These are phyloP conservation scores for Mimachlamys varia DNA, from an alignment of 2,888 invertebrate species.

Conservation along the genomic window DNA sequence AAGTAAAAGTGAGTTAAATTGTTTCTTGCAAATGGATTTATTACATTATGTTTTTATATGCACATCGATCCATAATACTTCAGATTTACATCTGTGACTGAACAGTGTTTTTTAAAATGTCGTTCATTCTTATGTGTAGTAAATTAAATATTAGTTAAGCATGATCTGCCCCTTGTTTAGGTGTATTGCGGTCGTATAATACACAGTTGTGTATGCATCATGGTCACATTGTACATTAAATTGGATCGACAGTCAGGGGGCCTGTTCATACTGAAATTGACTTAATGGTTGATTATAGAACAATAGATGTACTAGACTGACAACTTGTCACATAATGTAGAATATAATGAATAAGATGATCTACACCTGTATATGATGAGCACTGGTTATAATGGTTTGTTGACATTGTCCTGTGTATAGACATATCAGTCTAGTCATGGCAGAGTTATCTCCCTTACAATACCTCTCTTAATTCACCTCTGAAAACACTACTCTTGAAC, in stretches of 20 bases:
- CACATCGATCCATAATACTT: no score
- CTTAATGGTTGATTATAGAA: background rate
- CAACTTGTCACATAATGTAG: background rate
- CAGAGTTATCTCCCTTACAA: background rate
- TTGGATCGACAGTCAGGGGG: background rate
- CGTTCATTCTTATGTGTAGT: no score
- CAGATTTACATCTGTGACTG: no score
- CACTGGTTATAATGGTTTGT: background rate
- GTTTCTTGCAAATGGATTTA: no score
- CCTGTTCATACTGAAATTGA: background rate
- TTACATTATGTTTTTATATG: no score
- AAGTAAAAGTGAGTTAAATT: no score
- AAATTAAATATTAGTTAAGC: background rate
- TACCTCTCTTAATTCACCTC: background rate
- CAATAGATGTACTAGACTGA: background rate
- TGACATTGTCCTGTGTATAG: background rate
- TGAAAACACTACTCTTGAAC: no score
- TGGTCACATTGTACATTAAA: background rate
- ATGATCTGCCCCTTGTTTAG: background rate
- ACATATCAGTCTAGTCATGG: background rate
- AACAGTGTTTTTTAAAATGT: background rate
- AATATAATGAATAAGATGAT: background rate
- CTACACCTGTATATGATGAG: background rate
- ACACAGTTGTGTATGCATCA: background rate
- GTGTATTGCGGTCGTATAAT: background rate